phyloP scores from a whole-genome alignment of 1,140 invertebrate genomes.

The Phymastichus coffea region DNA sequence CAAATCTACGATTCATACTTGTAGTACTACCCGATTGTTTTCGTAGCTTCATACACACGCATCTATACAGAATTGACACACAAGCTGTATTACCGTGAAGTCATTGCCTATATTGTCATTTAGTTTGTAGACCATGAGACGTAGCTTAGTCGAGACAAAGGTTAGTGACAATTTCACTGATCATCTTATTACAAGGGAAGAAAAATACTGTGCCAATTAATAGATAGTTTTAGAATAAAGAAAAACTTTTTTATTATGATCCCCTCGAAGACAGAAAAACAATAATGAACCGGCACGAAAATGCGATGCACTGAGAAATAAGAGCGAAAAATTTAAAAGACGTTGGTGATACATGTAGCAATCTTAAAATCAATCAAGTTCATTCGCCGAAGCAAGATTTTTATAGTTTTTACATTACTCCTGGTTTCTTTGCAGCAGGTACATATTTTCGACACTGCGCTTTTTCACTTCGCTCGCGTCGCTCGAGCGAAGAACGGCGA shows the following conservation, averaged over 20 bases:
- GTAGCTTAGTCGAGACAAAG: background rate
- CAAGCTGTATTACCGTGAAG: background rate
- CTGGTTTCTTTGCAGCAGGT: too few species aligned
- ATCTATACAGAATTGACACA: too few species aligned
- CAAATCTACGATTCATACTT: too few species aligned
- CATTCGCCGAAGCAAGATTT: too few species aligned
- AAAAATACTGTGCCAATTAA: conserved; percentile 29
- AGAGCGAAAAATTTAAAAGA: too few species aligned
- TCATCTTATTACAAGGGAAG: background rate
- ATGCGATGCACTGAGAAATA: conserved; percentile 1
- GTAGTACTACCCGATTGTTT: too few species aligned
- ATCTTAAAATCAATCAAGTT: too few species aligned
- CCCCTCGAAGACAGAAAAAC: background rate
- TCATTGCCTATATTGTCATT: conserved; percentile 5
- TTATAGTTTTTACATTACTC: too few species aligned
- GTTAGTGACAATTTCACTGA: conserved; percentile 3
- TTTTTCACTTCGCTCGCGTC: conserved; percentile 7
- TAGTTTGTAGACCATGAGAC: background rate
- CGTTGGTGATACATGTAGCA: too few species aligned
- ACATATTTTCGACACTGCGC: background rate
- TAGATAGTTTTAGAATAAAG: conserved; percentile 15
- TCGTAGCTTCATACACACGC: background rate
- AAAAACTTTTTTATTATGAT: conserved; percentile 25
- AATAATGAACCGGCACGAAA: conserved; percentile 3
- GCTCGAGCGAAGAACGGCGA: conserved; percentile 7